Evolutionary conservation across 2,888 invertebrate genomes (phyloP).

Genomic region (Andrena dorsata): DNA sequence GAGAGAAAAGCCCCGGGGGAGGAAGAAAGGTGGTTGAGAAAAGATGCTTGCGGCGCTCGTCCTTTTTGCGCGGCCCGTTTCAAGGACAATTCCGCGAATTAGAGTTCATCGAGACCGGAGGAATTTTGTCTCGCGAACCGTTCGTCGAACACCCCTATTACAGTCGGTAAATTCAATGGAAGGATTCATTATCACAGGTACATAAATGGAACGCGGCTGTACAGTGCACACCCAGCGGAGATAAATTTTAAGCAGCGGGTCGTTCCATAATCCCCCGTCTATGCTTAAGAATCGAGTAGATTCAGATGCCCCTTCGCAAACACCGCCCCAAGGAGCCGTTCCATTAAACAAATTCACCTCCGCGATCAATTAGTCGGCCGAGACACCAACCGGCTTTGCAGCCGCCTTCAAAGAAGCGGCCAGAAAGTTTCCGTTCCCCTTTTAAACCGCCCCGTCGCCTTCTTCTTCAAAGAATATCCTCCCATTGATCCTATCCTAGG

Average conservation of each 20-base stretch:
- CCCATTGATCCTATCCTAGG: constrained; percentile 44
- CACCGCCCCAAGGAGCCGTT: neutral
- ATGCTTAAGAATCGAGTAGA: too few species aligned
- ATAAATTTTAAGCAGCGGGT: too few species aligned
- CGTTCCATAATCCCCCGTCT: too few species aligned
- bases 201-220: too few species aligned
- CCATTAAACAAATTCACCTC: constrained; percentile 10
- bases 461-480: constrained; percentile 25
- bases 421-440: constrained; percentile 32
- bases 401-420: neutral
- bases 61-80: constrained; percentile 3
- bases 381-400: constrained; percentile 8
- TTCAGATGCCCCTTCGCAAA: neutral
- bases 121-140: neutral
- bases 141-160: too few species aligned
- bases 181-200: too few species aligned
- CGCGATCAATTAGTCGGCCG: constrained; percentile 20
- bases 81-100: constrained; percentile 34
- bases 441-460: constrained; percentile 13
- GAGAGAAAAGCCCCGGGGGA: constrained; percentile 25
- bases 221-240: too few species aligned
- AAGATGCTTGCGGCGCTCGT: constrained; percentile 39
- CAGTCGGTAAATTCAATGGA: too few species aligned
- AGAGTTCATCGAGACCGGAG: constrained; percentile 4
- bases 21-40: constrained; percentile 18